phyloP scores from a whole-genome alignment of 2,888 invertebrate genomes.

The Ryuthela nishihirai region DNA sequence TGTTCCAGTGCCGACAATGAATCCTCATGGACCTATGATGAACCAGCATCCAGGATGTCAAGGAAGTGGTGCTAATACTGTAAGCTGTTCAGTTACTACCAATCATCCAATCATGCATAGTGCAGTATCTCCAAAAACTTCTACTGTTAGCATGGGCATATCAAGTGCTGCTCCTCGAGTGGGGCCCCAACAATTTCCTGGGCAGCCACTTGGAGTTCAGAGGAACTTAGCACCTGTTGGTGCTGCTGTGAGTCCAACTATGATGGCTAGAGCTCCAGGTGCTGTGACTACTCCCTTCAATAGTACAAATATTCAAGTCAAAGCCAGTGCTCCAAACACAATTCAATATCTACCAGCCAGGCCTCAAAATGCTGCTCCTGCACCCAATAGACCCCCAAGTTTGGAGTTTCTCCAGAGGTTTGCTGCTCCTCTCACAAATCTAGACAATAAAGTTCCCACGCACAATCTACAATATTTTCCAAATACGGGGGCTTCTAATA shows the following conservation, averaged over 20 bases:
- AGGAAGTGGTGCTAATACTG: constrained; percentile 37
- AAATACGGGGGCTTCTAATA: constrained; percentile 51
- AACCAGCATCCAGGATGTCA: constrained; percentile 27
- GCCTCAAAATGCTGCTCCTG: constrained; percentile 62
- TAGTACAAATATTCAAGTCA: constrained; percentile 79
- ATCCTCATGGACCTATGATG: constrained; percentile 35
- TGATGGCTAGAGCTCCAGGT: constrained; percentile 26
- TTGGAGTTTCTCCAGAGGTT: constrained; percentile 85
- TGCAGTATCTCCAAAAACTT: constrained; percentile 32
- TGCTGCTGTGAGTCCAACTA: constrained; percentile 22
- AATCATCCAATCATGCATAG: constrained; percentile 43
- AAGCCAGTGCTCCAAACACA: constrained; percentile 94
- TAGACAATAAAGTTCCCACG: constrained; percentile 66
- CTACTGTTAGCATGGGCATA: constrained; percentile 41
- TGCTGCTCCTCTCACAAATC: constrained; percentile 72
- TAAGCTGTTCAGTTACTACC: constrained; percentile 42
- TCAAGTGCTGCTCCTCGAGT: constrained; percentile 44
- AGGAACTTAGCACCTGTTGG: constrained; percentile 18
- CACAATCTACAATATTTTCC: constrained; percentile 72
- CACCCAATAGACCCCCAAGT: constrained; percentile 67
- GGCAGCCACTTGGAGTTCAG: constrained; percentile 13
- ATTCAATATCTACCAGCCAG: constrained; percentile 96
- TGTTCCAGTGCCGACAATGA: constrained; percentile 42
- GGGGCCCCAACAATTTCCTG: constrained; percentile 26
- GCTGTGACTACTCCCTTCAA: constrained; percentile 55